Conservation (phyloP, 2,113 vertebrate species). For the Lasiurus borealis region DNA sequence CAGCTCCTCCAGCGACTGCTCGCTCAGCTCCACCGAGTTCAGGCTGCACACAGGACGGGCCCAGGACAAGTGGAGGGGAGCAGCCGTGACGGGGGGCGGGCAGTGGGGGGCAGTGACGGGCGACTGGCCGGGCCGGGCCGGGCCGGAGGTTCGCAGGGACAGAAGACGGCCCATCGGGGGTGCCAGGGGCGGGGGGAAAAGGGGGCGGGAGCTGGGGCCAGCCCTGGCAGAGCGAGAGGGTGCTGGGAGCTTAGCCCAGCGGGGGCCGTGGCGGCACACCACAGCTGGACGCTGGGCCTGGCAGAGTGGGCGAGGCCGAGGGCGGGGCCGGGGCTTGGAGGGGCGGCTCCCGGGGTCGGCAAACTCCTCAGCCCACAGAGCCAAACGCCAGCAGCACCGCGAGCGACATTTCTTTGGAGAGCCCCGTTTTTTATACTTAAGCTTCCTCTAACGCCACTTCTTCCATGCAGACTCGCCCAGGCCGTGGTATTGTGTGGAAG, state of each 20-base stretch:
- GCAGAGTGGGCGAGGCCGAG: background rate
- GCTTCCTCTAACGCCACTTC: too few species aligned
- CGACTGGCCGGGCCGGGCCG: background rate
- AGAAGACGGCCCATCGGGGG: background rate
- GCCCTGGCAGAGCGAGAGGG: background rate
- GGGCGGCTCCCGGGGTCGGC: background rate
- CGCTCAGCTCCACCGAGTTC: slow-evolving; percentile 59
- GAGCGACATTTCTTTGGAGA: too few species aligned
- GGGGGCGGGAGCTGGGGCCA: background rate
- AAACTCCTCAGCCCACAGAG: too few species aligned
- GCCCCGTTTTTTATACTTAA: too few species aligned
- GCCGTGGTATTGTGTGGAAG: too few species aligned
- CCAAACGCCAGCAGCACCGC: too few species aligned
- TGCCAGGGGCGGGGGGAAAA: background rate
- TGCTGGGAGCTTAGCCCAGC: background rate
- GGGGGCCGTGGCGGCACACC: background rate
- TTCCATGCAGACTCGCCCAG: too few species aligned
- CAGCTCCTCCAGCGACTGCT: slow-evolving; percentile 28
- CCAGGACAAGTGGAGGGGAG: background rate
- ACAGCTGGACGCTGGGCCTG: background rate
- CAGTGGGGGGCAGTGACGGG: background rate
- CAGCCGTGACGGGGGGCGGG: background rate
- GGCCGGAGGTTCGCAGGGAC: background rate
- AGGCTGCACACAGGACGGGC: background rate
- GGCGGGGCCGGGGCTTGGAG: background rate